Conservation (phyloP, 92 coral and sea anemone genomes). For the Meandrina meandrites region DNA sequence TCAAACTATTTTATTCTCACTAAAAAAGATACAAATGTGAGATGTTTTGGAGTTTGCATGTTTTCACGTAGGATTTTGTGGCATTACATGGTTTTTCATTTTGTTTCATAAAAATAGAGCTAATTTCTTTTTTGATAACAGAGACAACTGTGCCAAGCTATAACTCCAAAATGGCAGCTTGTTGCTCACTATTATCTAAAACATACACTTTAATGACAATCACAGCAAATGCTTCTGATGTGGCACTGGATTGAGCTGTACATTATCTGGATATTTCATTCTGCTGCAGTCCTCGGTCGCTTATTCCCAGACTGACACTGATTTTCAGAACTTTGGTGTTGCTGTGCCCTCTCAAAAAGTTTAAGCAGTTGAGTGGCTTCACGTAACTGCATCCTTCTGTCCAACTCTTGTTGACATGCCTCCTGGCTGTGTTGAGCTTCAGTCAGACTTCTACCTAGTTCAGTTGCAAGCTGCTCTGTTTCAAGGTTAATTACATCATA, state of each 20-base stretch:
- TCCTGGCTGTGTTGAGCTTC: constrained; percentile 70
- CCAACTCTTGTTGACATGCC: constrained; percentile 85
- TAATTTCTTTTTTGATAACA: no score
- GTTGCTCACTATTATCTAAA: no score
- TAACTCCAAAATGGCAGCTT: no score
- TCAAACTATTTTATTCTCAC: no score
- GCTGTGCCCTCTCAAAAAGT: constrained; percentile 74
- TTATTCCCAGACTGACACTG: constrained; percentile 5
- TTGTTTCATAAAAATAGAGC: no score
- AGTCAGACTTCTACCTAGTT: constrained; percentile 44
- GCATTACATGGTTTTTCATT: no score
- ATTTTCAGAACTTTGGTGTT: constrained; percentile 18
- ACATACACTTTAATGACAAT: no score
- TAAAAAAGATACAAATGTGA: no score
- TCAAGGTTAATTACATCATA: constrained; percentile 54
- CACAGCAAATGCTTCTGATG: no score
- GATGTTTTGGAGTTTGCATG: no score
- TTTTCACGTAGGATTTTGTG: no score
- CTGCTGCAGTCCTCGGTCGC: constrained; percentile 9
- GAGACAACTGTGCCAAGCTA: no score
- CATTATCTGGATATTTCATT: background rate
- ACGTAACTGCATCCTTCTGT: constrained; percentile 70
- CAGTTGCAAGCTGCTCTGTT: constrained; percentile 46
- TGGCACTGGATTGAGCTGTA: background rate
- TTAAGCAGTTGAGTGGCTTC: constrained; percentile 82